Evolutionary conservation across 2,797 vertebrate genomes (phyloP).

Genomic region (Takifugu ocellatus): DNA sequence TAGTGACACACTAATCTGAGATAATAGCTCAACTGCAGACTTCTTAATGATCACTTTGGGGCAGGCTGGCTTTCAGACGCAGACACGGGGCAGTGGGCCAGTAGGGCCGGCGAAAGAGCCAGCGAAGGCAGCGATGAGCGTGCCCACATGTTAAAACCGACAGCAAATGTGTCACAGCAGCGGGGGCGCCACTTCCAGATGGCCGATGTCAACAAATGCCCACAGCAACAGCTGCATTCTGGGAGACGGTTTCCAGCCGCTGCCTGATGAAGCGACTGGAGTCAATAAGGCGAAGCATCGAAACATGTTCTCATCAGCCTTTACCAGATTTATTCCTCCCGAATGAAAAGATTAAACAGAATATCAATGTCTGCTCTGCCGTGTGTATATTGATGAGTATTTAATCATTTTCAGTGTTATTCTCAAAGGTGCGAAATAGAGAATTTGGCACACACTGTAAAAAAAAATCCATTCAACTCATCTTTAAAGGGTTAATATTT

Average conservation of each 20-base stretch:
- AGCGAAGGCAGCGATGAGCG: constrained; percentile 19
- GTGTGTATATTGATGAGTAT: too few species aligned
- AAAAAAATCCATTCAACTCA: background rate
- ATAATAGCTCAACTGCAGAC: constrained; percentile 69
- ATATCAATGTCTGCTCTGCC: too few species aligned
- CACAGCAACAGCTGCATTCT: background rate
- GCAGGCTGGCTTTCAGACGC: constrained; percentile 45
- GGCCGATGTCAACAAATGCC: constrained; percentile 13
- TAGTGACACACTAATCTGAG: constrained; percentile 64
- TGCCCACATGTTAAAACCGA: constrained; percentile 1
- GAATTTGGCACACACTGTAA: constrained; percentile 3
- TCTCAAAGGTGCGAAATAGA: constrained; percentile 3
- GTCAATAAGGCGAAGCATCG: too few species aligned
- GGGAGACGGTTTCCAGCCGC: constrained; percentile 7
- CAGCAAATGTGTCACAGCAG: background rate
- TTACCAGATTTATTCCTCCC: too few species aligned
- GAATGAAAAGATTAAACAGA: too few species aligned
- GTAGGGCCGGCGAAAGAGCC: constrained; percentile 23
- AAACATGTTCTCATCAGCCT: too few species aligned
- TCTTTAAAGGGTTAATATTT: too few species aligned
- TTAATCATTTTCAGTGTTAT: too few species aligned
- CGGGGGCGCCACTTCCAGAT: background rate
- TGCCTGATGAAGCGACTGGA: background rate
- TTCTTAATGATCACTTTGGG: constrained; percentile 68
- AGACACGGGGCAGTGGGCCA: constrained; percentile 44